Evolutionary conservation across 2,888 invertebrate genomes (phyloP), one percentile per base, ranked within the genome.

Genomic region (Augiades crinisus): DNA sequence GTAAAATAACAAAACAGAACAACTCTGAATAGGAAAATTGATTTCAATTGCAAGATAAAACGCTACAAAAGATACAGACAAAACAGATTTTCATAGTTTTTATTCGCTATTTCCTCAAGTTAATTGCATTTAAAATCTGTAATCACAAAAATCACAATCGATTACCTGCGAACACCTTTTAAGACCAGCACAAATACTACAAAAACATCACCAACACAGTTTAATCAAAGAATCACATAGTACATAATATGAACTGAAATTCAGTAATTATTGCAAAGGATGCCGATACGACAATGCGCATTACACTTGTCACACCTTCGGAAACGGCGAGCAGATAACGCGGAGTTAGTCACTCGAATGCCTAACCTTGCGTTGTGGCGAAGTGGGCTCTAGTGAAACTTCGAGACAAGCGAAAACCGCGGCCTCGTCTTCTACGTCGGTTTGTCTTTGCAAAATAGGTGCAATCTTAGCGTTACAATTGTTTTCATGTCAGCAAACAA

Each of bases 361-460:
- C n/a, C n/a, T 24, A 51, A 44, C 44, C 51, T 51, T 51, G 36
- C 14, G 34, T 36, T 21, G 31, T 30, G 44, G 30, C 44, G 31
- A 37, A 31, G 27, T 22, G 38, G 47, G 43, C 22, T 40, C 16
- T 19, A 27, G 14, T 41, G 34, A 24, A 24, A 49, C 41, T 38
- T 7, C 12, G 3, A 12, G 12, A 8, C 12, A 30, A 19, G 30
- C 10, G 5, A 5, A 1, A 2, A 10, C 1, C 30, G 30, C 30
- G 10, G n/a, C 30, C 12, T 10, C 5, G 12, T 12, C n/a, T n/a
- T n/a, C 12, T 19, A 12, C 2, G 5, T 2, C 17, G 17, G 6
- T 12, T 14, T 17, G 17, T n/a, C 10, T 4, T 27, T 27, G 2
- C 1, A n/a, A n/a, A n/a, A n/a, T n/a, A n/a, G n/a, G n/a, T n/a